A percentile compares a stretch with the other conserved stretches of the same genome.
Evolutionary conservation across 2,113 vertebrate genomes (phyloP).

Genomic region (Sapajus apella): DNA sequence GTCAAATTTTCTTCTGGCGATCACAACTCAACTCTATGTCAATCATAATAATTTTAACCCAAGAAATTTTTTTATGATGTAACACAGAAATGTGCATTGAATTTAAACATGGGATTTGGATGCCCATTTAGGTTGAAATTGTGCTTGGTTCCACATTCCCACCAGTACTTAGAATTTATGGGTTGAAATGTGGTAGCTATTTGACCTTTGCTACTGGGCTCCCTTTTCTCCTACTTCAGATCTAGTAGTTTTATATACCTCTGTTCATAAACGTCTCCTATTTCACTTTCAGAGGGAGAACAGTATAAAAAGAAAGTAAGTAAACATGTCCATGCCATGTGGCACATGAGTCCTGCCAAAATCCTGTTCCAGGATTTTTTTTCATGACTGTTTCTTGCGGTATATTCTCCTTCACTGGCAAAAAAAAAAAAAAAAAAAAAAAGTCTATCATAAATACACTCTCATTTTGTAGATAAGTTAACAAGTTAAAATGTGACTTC

Average conservation of each 20-base stretch:
- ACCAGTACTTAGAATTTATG: background rate
- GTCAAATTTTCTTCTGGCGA: background rate
- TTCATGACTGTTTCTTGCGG: background rate
- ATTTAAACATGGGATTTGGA: background rate
- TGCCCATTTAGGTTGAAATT: background rate
- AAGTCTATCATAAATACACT: background rate
- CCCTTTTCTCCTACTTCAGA: background rate
- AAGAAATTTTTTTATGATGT: background rate
- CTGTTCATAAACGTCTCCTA: background rate
- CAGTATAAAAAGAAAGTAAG: background rate
- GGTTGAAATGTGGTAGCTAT: background rate
- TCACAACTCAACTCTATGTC: background rate
- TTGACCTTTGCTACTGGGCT: background rate
- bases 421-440: background rate
- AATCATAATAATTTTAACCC: background rate
- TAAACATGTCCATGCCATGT: background rate
- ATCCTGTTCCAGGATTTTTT: background rate
- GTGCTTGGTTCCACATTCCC: background rate
- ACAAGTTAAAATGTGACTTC: background rate
- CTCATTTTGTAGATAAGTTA: background rate
- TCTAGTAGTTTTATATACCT: background rate
- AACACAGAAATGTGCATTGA: background rate
- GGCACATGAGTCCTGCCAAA: background rate
- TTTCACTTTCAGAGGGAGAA: background rate
- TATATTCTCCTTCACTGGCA: background rate